Base-by-base conservation (phyloP, 1,140 invertebrate species). In the Bathynomus jamesi region DNA sequence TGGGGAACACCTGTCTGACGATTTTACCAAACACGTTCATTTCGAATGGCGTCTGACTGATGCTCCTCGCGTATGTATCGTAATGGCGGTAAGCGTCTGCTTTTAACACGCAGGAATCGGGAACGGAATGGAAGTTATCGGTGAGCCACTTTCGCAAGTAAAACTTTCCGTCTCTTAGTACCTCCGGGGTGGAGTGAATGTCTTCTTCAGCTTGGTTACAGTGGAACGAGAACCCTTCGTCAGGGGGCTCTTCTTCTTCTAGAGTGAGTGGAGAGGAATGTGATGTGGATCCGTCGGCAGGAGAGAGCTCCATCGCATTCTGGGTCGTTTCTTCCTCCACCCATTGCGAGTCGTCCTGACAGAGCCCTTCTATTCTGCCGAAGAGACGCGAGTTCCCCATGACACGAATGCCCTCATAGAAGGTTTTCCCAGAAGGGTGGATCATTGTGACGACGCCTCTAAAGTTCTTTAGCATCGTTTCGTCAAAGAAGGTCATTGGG, bases 21-120 rank as follows among this genome's bases (percentile, higher is more conserved):
- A 77, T 77, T 64, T 77, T 77, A 4, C 76, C 76, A 40, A 77
- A 77, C 0, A 77, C 76, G 60, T 77, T 77, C 76, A 77, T 77
- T 28, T 77, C 76, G 25, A 77, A 77, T 13, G 76, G 72, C 17
- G 76, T 72, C 67, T 77, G 76, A 10, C 69, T 74, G 31, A 77
- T 74, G 53, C 68, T 61, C 27, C 64, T 71, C 4, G 70, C 70
- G 67, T 77, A 77, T 28, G 25, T 8, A 28, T 77, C 76, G 61
- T 77, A 77, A 61, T 77, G 76, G 10, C 72, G 72, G 69, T 77
- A 77, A 0, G 76, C 76, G 3, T 77, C 76, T 3, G 76, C 76
- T 61, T 77, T 77, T 7, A 77, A 53, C 21, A 77, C 76, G 53
- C 76, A 77, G 3, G 76, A 73, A 40, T 77, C 76, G 0, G 76